phyloP scores from a whole-genome alignment of 2,113 vertebrate species.

The Menura novaehollandiae region DNA sequence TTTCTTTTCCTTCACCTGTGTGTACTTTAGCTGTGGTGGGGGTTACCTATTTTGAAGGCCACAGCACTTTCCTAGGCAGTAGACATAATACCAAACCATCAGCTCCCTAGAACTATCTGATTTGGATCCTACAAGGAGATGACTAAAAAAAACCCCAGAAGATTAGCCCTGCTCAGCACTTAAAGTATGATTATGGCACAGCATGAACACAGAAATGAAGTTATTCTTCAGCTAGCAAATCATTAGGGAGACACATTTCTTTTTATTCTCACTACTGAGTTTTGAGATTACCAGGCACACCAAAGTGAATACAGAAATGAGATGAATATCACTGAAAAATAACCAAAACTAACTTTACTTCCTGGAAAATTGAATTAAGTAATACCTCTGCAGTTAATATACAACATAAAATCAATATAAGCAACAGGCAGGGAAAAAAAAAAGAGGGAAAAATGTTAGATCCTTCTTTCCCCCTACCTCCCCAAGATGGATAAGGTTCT shows the following conservation, averaged over 20 bases:
- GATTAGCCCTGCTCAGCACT: neutral
- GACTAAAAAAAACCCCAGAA: neutral
- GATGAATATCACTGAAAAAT: neutral
- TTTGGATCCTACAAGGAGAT: neutral
- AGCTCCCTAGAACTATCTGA: neutral
- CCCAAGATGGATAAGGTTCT: neutral
- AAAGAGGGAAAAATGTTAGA: neutral
- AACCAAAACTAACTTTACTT: neutral
- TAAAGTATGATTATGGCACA: neutral
- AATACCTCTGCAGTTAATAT: neutral
- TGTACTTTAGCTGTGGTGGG: neutral
- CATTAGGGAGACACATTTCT: neutral
- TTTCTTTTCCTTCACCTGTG: neutral
- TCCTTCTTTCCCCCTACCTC: neutral
- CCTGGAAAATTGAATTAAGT: neutral
- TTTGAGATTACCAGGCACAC: neutral
- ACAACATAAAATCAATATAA: neutral
- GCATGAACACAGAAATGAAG: neutral
- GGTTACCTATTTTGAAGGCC: neutral
- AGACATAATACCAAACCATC: neutral
- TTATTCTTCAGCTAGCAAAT: neutral
- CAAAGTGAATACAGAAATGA: neutral
- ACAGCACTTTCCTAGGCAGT: neutral
- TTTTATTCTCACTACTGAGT: neutral
- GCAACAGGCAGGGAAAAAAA: rapidly evolving